phyloP scores from a whole-genome alignment of 1,140 invertebrate species.

The Lordiphosa mommai region DNA sequence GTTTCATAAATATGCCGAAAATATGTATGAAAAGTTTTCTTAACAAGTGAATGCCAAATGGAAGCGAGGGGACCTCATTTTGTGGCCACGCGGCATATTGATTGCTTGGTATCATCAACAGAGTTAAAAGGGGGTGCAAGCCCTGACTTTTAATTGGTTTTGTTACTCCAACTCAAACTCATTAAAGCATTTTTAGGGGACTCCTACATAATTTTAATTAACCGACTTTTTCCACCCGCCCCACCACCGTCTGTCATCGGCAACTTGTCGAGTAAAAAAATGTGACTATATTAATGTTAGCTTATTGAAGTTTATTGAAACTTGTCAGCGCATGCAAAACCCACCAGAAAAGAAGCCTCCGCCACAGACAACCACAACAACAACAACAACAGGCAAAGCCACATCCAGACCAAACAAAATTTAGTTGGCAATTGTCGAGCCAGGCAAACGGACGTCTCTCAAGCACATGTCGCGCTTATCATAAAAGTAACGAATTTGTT shows the following conservation, averaged over 20 bases:
- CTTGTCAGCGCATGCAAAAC: conserved; percentile 69
- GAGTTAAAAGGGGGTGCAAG: neutral
- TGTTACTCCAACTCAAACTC: conserved; percentile 25
- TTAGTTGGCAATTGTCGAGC: conserved; percentile 53
- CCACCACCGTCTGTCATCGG: neutral
- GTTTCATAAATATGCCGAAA: conserved; percentile 71
- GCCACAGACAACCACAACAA: conserved; percentile 12
- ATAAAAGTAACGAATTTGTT: no score
- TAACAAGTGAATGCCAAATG: conserved; percentile 38
- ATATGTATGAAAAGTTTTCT: conserved; percentile 31
- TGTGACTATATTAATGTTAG: conserved; percentile 64
- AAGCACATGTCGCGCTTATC: neutral
- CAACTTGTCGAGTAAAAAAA: neutral
- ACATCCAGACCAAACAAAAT: conserved; percentile 22
- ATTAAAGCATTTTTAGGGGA: conserved; percentile 22
- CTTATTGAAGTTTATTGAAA: conserved; percentile 74
- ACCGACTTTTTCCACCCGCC: neutral
- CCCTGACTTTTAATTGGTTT: conserved; percentile 34
- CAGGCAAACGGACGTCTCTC: conserved; percentile 24
- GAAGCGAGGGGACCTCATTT: conserved; percentile 10
- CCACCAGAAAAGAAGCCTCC: conserved; percentile 21
- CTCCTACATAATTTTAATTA: no score
- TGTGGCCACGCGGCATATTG: conserved; percentile 36
- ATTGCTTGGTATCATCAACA: conserved; percentile 27
- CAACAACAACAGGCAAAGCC: conserved; percentile 20